These are phyloP conservation scores for Amyelois transitella DNA, from an alignment of 1,140 invertebrate species.

Conservation along the genomic window DNA sequence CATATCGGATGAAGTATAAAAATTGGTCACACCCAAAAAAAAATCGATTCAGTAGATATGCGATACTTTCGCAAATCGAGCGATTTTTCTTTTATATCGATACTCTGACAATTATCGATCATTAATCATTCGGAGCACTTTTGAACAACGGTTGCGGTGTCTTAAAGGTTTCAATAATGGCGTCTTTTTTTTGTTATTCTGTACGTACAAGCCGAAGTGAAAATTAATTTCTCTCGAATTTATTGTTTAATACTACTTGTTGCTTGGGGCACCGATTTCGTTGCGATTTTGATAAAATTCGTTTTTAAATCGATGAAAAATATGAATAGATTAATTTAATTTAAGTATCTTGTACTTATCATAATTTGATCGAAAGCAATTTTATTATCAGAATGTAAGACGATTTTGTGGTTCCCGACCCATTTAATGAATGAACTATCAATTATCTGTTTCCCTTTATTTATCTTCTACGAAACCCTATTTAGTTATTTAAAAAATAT, in stretches of 20 bases:
- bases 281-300: too few species aligned
- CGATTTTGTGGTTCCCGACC: background rate
- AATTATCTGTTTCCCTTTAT: too few species aligned
- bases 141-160: background rate
- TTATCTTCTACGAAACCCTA: too few species aligned
- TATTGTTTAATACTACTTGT: too few species aligned
- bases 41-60: background rate
- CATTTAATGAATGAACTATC: too few species aligned
- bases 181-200: background rate
- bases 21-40: background rate
- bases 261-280: too few species aligned
- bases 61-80: background rate
- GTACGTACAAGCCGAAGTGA: too few species aligned
- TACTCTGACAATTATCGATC: background rate
- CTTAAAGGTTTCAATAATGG: background rate
- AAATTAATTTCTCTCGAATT: background rate
- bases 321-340: too few species aligned
- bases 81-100: background rate
- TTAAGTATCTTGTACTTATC: background rate
- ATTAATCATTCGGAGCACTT: constrained; percentile 1
- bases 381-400: background rate
- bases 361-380: background rate
- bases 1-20: too few species aligned
- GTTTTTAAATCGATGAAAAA: too few species aligned
- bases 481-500: too few species aligned